Conservation (phyloP, 2,888 invertebrate species). For the Caenorhabditis plicata region DNA sequence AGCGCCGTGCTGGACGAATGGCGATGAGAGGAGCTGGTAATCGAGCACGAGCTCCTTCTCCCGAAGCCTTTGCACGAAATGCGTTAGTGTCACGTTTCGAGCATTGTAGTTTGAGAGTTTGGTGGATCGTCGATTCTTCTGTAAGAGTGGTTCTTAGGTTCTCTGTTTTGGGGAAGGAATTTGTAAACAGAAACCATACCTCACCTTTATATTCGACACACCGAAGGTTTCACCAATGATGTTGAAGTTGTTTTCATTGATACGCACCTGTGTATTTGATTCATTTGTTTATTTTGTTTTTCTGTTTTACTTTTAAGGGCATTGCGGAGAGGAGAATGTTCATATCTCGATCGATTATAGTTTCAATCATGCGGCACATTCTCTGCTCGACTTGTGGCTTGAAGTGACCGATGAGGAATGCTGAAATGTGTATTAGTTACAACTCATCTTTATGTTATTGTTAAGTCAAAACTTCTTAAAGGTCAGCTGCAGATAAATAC, state of each 20-base stretch:
- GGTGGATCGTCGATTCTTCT: constrained; percentile 7
- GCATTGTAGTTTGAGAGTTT: constrained; percentile 23
- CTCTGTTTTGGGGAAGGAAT: background rate
- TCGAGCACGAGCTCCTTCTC: constrained; percentile 59
- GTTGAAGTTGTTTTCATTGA: constrained; percentile 62
- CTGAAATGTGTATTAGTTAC: constrained; percentile 21
- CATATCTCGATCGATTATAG: constrained; percentile 62
- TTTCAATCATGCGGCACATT: constrained; percentile 65
- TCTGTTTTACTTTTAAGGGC: constrained; percentile 64
- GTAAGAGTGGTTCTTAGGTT: background rate
- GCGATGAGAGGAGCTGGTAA: constrained; percentile 55
- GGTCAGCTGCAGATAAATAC: background rate
- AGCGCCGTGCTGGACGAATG: constrained; percentile 59
- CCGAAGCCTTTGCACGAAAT: constrained; percentile 55
- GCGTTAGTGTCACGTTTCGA: constrained; percentile 51
- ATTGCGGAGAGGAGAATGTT: constrained; percentile 58
- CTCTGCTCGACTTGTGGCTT: constrained; percentile 64
- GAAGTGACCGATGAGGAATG: constrained; percentile 62
- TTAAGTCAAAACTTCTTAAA: background rate
- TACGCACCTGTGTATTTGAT: constrained; percentile 48
- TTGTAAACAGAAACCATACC: constrained; percentile 4
- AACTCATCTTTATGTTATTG: background rate
- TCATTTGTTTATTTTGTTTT: no score
- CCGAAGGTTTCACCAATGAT: constrained; percentile 53
- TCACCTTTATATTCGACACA: constrained; percentile 30